phyloP scores from a whole-genome alignment of 2,113 vertebrate genomes.

The Choloepus hoffmanni region DNA sequence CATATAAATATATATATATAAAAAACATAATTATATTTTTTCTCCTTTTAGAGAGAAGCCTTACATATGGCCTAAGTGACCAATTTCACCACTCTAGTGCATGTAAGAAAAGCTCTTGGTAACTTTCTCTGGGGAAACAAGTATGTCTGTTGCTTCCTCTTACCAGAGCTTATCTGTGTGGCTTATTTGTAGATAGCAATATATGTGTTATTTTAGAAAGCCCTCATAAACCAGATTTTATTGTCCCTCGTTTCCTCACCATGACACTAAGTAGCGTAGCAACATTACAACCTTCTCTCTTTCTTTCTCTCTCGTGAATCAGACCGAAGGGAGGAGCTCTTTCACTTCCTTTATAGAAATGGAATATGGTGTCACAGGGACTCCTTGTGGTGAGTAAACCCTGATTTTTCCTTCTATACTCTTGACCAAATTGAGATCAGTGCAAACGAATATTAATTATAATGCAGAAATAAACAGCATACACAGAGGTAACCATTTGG shows the following conservation, averaged over 20 bases:
- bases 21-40: background rate
- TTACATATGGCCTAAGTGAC: background rate
- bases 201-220: conserved; percentile 34
- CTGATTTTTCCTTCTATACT: conserved; percentile 85
- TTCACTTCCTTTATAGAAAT: conserved; percentile 90
- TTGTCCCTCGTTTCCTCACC: conserved; percentile 81
- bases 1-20: background rate
- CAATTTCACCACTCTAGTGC: background rate
- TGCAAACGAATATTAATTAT: conserved; percentile 57
- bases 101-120: background rate
- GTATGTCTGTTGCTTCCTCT: background rate
- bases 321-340: conserved; percentile 89
- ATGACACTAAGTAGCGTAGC: conserved; percentile 82
- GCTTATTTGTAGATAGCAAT: background rate
- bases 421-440: conserved; percentile 72
- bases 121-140: conserved; percentile 30
- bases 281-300: conserved; percentile 88
- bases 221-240: background rate
- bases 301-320: conserved; percentile 89
- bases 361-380: conserved; percentile 90
- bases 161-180: background rate
- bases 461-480: background rate
- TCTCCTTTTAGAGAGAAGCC: conserved; percentile 9
- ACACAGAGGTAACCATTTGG: conserved; percentile 37
- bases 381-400: conserved; percentile 89